These are phyloP conservation scores for Centruroides sculpturatus DNA, from an alignment of 1,140 invertebrate species.

Conservation along the genomic window DNA sequence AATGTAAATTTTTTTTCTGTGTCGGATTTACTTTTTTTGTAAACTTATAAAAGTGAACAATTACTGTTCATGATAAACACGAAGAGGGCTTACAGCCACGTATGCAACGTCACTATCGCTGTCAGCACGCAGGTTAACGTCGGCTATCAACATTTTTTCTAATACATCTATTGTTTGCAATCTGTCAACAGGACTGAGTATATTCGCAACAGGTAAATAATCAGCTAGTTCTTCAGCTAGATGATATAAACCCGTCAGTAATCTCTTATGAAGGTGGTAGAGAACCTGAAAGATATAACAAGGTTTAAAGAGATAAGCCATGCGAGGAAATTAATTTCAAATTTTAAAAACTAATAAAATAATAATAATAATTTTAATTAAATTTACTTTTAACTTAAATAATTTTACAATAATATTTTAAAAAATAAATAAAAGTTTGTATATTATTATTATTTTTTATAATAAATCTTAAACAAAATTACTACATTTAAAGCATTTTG, in stretches of 20 bases:
- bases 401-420: too few species aligned
- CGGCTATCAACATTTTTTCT: conserved; percentile 8
- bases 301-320: background rate
- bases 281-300: conserved; percentile 5
- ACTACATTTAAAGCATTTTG: too few species aligned
- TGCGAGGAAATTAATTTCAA: background rate
- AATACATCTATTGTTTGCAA: conserved; percentile 12
- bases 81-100: conserved; percentile 2
- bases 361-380: too few species aligned
- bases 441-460: too few species aligned
- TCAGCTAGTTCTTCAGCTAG: conserved; percentile 15
- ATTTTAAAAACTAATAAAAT: too few species aligned
- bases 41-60: background rate
- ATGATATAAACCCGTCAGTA: conserved; percentile 14
- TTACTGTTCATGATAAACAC: background rate
- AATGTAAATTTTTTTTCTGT: too few species aligned
- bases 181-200: conserved; percentile 8
- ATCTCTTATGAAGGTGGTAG: conserved; percentile 16
- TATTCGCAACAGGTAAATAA: conserved; percentile 5
- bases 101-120: conserved; percentile 9
- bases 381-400: too few species aligned
- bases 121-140: conserved; percentile 10
- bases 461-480: too few species aligned
- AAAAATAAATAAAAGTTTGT: too few species aligned
- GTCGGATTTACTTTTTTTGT: too few species aligned